Conservation (phyloP, 2,113 vertebrate genomes). For the Raja brachyura region DNA sequence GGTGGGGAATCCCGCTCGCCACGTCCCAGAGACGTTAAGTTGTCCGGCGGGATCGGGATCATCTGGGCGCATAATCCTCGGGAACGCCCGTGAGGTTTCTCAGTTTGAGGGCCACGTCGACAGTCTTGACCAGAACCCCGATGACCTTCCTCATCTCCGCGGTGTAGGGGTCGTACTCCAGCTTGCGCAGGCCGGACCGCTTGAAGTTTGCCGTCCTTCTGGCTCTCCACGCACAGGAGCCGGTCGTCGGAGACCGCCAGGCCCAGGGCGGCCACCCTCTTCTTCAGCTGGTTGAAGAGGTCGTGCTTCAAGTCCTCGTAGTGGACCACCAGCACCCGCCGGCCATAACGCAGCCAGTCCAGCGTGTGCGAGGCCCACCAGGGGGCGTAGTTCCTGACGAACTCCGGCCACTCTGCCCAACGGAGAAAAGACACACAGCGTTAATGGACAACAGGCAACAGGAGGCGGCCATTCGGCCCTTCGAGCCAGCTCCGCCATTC, state of each 20-base stretch:
- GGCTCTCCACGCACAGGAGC: constrained; percentile 87
- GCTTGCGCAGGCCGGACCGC: constrained; percentile 80
- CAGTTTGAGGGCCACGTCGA: constrained; percentile 69
- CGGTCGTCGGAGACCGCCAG: constrained; percentile 74
- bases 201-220: constrained; percentile 98
- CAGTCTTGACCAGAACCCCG: constrained; percentile 72
- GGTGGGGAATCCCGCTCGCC: too few species aligned
- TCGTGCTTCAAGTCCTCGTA: constrained; percentile 85
- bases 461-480: too few species aligned
- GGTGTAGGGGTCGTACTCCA: constrained; percentile 89
- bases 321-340: constrained; percentile 81
- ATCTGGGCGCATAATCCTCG: constrained; percentile 85
- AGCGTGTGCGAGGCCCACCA: constrained; percentile 95
- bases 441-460: too few species aligned
- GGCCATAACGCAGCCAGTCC: constrained; percentile 87
- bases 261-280: constrained; percentile 78
- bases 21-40: background rate
- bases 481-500: too few species aligned
- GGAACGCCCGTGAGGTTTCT: constrained; percentile 80
- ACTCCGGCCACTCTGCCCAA: constrained; percentile 88
- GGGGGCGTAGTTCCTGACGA: constrained; percentile 85
- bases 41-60: constrained; percentile 49
- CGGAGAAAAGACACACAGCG: background rate
- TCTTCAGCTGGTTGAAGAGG: constrained; percentile 76
- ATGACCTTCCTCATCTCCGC: constrained; percentile 74